Conservation (phyloP, 1,140 invertebrate species). For the Tetranychus cinnabarinus region DNA sequence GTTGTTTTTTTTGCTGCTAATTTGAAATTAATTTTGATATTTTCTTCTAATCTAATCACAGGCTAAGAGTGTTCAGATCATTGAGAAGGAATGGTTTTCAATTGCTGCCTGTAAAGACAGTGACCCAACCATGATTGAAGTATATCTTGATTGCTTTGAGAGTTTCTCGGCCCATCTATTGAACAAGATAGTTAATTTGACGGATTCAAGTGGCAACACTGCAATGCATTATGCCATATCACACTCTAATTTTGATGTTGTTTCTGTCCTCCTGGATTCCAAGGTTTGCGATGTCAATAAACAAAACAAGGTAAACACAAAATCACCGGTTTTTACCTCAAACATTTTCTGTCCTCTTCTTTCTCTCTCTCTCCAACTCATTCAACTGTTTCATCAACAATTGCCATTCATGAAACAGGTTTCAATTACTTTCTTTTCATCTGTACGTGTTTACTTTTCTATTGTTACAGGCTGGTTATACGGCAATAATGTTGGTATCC, state of each 20-base stretch:
- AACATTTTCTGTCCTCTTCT: no score
- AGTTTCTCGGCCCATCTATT: constrained; percentile 45
- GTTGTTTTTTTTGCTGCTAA: neutral
- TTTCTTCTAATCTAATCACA: constrained; percentile 2
- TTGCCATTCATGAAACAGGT: no score
- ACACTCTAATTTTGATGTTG: constrained; percentile 76
- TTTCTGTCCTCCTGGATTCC: constrained; percentile 67
- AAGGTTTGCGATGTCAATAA: constrained; percentile 70
- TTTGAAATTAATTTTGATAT: neutral
- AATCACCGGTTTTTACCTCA: neutral
- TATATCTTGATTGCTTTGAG: constrained; percentile 60
- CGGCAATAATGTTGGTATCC: constrained; percentile 69
- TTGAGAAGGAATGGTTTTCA: constrained; percentile 67
- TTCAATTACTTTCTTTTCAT: no score
- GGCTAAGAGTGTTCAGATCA: constrained; percentile 28
- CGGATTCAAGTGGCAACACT: constrained; percentile 68
- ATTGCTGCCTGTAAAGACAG: constrained; percentile 44
- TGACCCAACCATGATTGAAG: constrained; percentile 50
- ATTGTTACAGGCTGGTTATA: constrained; percentile 45
- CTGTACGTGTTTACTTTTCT: no score
- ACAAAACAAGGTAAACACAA: constrained; percentile 35
- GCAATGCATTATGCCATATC: constrained; percentile 86
- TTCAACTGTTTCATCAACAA: no score
- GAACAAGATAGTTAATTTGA: constrained; percentile 56
- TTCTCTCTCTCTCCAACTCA: no score